phyloP scores from a whole-genome alignment of 2,797 vertebrate genomes.

The Micromesistius poutassou region DNA sequence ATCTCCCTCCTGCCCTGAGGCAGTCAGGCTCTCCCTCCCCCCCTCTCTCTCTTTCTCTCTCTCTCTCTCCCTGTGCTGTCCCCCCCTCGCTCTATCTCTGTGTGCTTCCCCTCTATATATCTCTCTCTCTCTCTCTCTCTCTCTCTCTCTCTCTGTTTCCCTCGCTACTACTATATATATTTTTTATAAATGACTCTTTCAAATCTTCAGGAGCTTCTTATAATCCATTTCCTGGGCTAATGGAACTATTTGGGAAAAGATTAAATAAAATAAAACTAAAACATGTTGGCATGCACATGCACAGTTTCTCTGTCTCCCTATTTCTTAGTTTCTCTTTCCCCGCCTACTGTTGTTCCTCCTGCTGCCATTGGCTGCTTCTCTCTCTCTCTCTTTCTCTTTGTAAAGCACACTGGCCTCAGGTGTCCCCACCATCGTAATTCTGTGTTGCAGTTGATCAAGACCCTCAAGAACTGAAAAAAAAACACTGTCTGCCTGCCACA shows the following conservation, averaged over 20 bases:
- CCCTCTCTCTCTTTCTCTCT: conserved; percentile 8
- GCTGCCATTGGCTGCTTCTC: conserved; percentile 23
- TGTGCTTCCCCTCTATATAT: neutral
- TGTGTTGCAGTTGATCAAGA: conserved; percentile 42
- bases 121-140: neutral
- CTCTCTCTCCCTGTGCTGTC: conserved; percentile 23
- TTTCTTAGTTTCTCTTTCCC: conserved; percentile 21
- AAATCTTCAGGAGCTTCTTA: conserved; percentile 7
- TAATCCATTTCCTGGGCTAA: conserved; percentile 49
- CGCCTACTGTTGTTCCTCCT: neutral
- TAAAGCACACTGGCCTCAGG: conserved; percentile 38
- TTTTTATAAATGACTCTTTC: neutral
- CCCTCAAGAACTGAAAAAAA: conserved; percentile 49
- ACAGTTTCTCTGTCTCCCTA: conserved; percentile 52
- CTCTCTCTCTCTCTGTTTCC: neutral
- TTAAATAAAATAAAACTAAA: conserved; percentile 40
- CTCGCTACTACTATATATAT: neutral
- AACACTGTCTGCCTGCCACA: neutral
- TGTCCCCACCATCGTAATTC: conserved; percentile 17
- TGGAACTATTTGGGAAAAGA: conserved; percentile 60
- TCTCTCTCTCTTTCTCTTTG: conserved; percentile 44
- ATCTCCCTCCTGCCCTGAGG: conserved; percentile 31
- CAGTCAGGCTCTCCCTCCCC: conserved; percentile 21
- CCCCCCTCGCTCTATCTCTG: conserved; percentile 23
- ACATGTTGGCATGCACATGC: conserved; percentile 72